Evolutionary conservation across 2,113 vertebrate genomes (phyloP).

Genomic region (Spilogale gracilis): DNA sequence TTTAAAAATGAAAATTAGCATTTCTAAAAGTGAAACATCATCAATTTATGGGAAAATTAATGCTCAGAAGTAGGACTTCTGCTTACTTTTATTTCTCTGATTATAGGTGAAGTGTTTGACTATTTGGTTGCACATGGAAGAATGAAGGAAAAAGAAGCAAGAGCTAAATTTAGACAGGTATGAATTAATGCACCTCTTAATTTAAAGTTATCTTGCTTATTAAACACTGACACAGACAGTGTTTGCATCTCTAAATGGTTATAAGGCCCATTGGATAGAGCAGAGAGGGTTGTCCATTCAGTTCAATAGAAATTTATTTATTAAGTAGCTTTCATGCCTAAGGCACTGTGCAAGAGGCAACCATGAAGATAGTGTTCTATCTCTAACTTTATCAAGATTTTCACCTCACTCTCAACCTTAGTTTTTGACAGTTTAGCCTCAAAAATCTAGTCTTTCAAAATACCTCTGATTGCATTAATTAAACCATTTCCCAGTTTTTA

Average conservation of each 20-base stretch:
- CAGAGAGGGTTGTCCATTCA: neutral
- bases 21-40: constrained; percentile 34
- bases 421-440: neutral
- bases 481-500: constrained; percentile 42
- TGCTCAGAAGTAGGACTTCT: neutral
- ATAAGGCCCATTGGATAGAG: neutral
- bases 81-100: constrained; percentile 75
- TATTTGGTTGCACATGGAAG: constrained; percentile 99
- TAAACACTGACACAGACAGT: neutral
- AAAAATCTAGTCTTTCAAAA: constrained; percentile 11
- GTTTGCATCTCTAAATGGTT: neutral
- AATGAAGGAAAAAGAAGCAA: constrained; percentile 99
- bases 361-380: no score
- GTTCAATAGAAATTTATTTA: neutral
- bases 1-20: constrained; percentile 29
- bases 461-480: neutral
- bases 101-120: constrained; percentile 98
- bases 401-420: neutral
- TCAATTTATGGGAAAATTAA: constrained; percentile 34
- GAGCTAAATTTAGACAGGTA: constrained; percentile 99
- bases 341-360: neutral
- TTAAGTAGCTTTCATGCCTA: neutral
- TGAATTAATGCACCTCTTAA: constrained; percentile 69
- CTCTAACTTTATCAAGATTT: neutral
- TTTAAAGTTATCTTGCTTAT: neutral